Base-by-base conservation (phyloP, 2,888 invertebrate genomes). In the Azorinus chamasolen region DNA sequence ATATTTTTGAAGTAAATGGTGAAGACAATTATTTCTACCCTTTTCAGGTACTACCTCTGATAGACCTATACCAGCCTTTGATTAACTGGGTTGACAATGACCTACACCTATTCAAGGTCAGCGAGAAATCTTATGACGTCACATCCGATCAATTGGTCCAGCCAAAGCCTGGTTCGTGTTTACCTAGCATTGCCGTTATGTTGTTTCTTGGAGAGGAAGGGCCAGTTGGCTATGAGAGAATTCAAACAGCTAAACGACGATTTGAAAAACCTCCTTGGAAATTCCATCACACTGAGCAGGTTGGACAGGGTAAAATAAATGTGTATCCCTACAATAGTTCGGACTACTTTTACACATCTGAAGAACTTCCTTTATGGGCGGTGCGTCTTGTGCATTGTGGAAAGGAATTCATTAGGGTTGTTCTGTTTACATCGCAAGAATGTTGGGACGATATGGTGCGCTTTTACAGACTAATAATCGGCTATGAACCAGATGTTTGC, bases 381-480 rank as follows among this genome's bases (percentile, higher is more conserved):
- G 85, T 89, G 12, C 57, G 91, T 58, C 88, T 89, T 57, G 89
- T 91, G 71, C 91, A 91, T 81, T 89, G 88, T 80, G 90, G 91
- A 39, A 90, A 90, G 57, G 89, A 91, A 65, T 87, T 85, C 65
- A 68, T 91, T 45, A 83, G 91, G 16, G 68, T 90, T 20, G 86
- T 89, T 22, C 58, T 91, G 63, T 90, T 88, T 66, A 80, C 86
- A 46, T 85, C 85, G 48, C 81, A 87, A 16, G 85, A 85, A 32
- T 87, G 87, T 57, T 91, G 91, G 91, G 58, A 75, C 14, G 89
- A 90, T 58, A 90, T 88, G 87, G 74, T 90, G 43, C 79, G 86
- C 5, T 89, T 91, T 61, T 91, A 91, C 61, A 83, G 80, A 62
- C 80, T 90, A 12, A 75, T 91, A 12, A 82, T 90, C 6, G 88